Base-by-base conservation (phyloP, 2,888 invertebrate genomes). In the Fragum fragum region DNA sequence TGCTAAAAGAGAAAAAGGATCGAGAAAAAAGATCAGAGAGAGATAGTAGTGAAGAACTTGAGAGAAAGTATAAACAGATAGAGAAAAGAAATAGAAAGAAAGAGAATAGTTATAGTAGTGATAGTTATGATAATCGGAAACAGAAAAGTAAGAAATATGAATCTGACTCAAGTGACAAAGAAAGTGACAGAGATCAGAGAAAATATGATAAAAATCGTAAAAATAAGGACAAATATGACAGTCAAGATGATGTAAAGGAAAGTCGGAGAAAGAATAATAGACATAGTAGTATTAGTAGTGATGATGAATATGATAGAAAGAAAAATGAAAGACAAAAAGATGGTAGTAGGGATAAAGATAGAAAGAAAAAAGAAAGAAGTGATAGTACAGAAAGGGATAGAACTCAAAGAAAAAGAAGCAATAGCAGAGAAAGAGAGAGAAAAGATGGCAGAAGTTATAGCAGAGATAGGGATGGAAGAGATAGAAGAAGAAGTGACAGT, bases 21-120 rank as follows among this genome's bases (percentile, higher is more conserved):
- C 66, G 68, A 28, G 73, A 47, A 28, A 68, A 23, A 23, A 26
- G 55, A 18, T 69, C 52, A 6, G 52, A 47, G 21, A 59, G 75
- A 68, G 69, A 55, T 26, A 73, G 80, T 68, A 77, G 76, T 76
- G 79, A 83, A 36, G 83, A 83, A 73, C 61, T 83, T 6, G 83
- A 83, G 52, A 78, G 63, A 73, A 74, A 63, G 18, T 75, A 80
- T 47, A 57, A 75, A 63, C 80, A 78, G 32, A 77, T 76, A 66
- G 83, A 75, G 66, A 75, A 57, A 68, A 75, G 68, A 23, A 69
- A 76, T n/a, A 71, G 73, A 26, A 63, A 78, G 29, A 61, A 75
- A n/a, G 66, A 73, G 14, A 61, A 29, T 16, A 76, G 47, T 55
- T 66, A 68, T 18, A 57, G 71, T 55, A 68, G 73, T 52, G 55